A percentile compares a stretch with the other conserved stretches of the same genome.
phyloP scores from a whole-genome alignment of 2,113 vertebrate genomes.

The Carettochelys insculpta region DNA sequence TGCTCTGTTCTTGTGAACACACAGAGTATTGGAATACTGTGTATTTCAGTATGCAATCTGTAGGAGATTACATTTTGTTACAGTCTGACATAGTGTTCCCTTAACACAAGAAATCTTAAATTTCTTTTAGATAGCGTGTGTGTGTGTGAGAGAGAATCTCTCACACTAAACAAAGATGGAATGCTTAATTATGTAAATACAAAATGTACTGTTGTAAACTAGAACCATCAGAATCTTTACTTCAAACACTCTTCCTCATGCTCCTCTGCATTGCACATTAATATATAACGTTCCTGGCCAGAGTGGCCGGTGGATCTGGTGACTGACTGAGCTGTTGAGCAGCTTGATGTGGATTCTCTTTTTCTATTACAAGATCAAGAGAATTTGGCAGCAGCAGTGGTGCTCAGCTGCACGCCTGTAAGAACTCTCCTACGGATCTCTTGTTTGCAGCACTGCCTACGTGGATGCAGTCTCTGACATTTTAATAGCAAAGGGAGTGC shows the following conservation, averaged over 20 bases:
- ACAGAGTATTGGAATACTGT: not conserved
- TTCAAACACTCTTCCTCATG: not conserved
- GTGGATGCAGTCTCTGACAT: not conserved
- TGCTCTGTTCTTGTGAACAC: not conserved
- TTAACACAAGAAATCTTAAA: not conserved
- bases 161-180: not conserved
- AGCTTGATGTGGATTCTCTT: conserved; percentile 42
- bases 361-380: conserved; percentile 29
- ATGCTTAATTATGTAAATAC: not conserved
- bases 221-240: not conserved
- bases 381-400: not conserved
- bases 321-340: conserved; percentile 11
- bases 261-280: rapidly evolving
- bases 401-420: not conserved
- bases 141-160: not conserved
- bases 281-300: not conserved
- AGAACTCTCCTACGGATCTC: not conserved
- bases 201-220: not conserved
- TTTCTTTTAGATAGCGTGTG: not conserved
- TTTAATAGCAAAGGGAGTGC: not conserved
- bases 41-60: not conserved
- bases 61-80: not conserved
- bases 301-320: not conserved
- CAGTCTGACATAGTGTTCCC: rapidly evolving
- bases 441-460: not conserved